phyloP scores from a whole-genome alignment of 2,888 invertebrate species.

The Thecophora atra region DNA sequence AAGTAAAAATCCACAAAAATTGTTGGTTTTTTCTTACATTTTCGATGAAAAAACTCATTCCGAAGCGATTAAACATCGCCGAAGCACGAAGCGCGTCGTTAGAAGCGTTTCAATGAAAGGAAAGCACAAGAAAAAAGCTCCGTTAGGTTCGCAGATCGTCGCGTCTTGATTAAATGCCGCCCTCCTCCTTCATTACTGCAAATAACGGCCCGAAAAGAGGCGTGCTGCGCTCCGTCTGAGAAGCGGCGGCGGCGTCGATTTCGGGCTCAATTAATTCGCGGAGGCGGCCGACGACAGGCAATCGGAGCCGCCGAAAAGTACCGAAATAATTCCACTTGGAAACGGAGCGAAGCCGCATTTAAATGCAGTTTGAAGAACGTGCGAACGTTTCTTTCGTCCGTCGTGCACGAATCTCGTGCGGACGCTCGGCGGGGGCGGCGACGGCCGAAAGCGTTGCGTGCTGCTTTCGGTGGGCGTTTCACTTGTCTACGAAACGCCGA shows the following conservation, averaged over 20 bases:
- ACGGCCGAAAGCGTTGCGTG: background rate
- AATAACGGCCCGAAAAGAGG: background rate
- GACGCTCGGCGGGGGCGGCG: background rate
- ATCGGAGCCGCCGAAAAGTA: conserved; percentile 1
- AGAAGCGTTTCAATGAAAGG: no score
- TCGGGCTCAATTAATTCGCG: conserved; percentile 7
- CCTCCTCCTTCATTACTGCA: conserved; percentile 7
- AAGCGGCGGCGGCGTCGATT: conserved; percentile 2
- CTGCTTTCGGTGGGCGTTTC: conserved; percentile 20
- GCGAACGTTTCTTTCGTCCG: conserved; percentile 23
- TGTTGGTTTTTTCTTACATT: background rate
- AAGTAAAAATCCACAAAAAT: no score
- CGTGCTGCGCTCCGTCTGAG: background rate
- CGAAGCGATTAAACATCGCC: no score
- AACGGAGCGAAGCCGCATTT: conserved; percentile 34
- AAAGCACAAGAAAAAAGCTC: background rate
- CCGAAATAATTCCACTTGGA: conserved; percentile 13
- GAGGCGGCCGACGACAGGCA: background rate
- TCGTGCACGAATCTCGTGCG: conserved; percentile 33
- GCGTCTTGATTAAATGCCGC: conserved; percentile 4
- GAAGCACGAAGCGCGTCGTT: no score
- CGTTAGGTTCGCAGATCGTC: background rate
- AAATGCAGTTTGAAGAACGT: conserved; percentile 21
- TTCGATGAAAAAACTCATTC: no score
- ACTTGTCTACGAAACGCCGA: conserved; percentile 23